These are phyloP conservation scores for Mesorhabditis spiculigera DNA, from an alignment of 2,888 invertebrate genomes.

Conservation along the genomic window DNA sequence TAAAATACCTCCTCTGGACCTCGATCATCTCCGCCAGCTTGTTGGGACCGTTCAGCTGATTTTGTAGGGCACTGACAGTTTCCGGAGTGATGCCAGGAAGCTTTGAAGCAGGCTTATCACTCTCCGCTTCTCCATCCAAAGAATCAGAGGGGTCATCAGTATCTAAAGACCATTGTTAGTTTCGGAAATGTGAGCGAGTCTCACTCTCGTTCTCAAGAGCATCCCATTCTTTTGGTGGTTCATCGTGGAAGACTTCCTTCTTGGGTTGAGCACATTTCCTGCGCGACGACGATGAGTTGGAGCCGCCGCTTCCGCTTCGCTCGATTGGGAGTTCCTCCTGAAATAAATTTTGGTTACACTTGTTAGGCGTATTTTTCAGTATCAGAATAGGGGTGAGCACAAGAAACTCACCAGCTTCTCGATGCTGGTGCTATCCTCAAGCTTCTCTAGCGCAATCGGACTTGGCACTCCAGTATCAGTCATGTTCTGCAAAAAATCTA, in stretches of 20 bases:
- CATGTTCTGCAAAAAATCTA: too few relatives aligned
- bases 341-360: not conserved
- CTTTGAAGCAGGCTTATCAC: too few relatives aligned
- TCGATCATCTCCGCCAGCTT: conserved; percentile 18
- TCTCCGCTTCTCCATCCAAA: not conserved
- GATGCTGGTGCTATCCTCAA: too few relatives aligned
- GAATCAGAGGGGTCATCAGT: not conserved
- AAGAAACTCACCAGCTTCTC: too few relatives aligned
- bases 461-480: too few relatives aligned
- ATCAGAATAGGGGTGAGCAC: too few relatives aligned
- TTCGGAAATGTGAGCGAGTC: not conserved
- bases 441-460: too few relatives aligned
- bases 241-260: not conserved
- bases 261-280: conserved; percentile 2
- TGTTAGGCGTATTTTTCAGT: too few relatives aligned
- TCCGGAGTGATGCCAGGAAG: not conserved
- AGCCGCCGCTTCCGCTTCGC: not conserved
- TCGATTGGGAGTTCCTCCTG: not conserved
- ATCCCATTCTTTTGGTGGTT: not conserved
- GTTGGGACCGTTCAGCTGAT: conserved; percentile 25
- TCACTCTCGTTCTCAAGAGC: conserved; percentile 2
- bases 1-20: conserved; percentile 11
- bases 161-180: not conserved
- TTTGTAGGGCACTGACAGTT: conserved; percentile 26
- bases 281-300: not conserved